Evolutionary conservation across 2,888 invertebrate genomes (phyloP).

Genomic region (Apamea monoglypha): DNA sequence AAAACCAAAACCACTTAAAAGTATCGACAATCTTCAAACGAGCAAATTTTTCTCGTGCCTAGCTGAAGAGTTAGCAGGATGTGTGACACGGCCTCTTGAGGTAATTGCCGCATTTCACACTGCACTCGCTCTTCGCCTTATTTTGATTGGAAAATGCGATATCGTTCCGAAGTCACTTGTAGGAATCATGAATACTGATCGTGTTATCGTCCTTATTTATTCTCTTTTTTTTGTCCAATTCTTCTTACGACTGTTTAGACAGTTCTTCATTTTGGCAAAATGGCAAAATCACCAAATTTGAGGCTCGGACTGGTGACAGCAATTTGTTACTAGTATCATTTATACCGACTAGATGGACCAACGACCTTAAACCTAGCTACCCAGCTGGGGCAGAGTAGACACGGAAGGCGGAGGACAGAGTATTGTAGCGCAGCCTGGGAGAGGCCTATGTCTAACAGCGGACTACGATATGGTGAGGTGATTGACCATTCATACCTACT

Average conservation of each 20-base stretch:
- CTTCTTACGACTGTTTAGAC: neutral
- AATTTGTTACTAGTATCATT: neutral
- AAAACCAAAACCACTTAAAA: neutral
- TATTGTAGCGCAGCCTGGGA: too few relatives aligned
- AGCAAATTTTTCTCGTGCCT: constrained; percentile 68
- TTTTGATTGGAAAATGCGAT: constrained; percentile 67
- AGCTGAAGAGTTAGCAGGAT: constrained; percentile 79
- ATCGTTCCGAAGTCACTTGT: constrained; percentile 52
- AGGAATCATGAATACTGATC: constrained; percentile 9
- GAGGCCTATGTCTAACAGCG: too few relatives aligned
- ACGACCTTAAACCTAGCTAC: too few relatives aligned
- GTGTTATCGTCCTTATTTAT: neutral
- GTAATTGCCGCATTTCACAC: constrained; percentile 87
- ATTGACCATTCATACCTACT: neutral
- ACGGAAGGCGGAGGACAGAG: too few relatives aligned
- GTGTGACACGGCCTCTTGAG: constrained; percentile 84
- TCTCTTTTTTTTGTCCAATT: neutral
- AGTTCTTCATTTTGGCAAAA: neutral
- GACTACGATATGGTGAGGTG: too few relatives aligned
- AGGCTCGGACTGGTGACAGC: neutral
- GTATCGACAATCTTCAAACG: constrained; percentile 56
- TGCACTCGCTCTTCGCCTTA: constrained; percentile 73
- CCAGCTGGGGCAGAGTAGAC: too few relatives aligned
- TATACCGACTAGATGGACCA: too few relatives aligned
- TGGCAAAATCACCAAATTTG: neutral